These are phyloP conservation scores for Emydura subglobosa DNA, from an alignment of 2,113 vertebrate species.

Conservation along the genomic window DNA sequence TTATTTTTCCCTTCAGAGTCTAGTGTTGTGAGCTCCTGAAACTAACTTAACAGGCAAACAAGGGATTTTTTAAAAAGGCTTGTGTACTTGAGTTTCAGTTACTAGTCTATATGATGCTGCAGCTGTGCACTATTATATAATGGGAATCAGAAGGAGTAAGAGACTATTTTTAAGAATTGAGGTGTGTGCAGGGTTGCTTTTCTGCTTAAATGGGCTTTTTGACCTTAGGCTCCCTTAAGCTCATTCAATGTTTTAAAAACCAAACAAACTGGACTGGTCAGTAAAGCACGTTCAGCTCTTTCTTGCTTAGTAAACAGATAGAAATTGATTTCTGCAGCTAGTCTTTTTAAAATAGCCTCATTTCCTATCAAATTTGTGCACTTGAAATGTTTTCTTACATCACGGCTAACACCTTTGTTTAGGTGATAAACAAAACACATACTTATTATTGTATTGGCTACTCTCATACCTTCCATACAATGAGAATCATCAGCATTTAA, in stretches of 20 bases:
- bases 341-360: not conserved
- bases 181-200: accelerated
- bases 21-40: not conserved
- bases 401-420: accelerated
- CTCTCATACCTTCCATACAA: not conserved
- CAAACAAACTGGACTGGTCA: not conserved
- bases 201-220: conserved; percentile 15
- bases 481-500: not conserved
- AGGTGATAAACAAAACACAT: not conserved
- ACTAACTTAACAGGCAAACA: not conserved
- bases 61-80: not conserved
- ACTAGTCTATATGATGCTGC: not conserved
- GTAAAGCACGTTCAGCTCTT: not conserved
- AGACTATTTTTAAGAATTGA: not conserved
- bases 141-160: not conserved
- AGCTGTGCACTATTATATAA: accelerated
- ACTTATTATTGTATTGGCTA: not conserved
- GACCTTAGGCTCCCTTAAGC: not conserved
- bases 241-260: not conserved
- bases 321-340: not conserved
- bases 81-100: not conserved
- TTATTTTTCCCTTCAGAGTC: conserved; percentile 19
- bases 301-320: not conserved
- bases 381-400: not conserved
- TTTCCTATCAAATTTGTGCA: not conserved